Evolutionary conservation across 2,888 invertebrate species (phyloP), one percentile per base, ranked within the genome.

Genomic region (Spisula subtruncata): DNA sequence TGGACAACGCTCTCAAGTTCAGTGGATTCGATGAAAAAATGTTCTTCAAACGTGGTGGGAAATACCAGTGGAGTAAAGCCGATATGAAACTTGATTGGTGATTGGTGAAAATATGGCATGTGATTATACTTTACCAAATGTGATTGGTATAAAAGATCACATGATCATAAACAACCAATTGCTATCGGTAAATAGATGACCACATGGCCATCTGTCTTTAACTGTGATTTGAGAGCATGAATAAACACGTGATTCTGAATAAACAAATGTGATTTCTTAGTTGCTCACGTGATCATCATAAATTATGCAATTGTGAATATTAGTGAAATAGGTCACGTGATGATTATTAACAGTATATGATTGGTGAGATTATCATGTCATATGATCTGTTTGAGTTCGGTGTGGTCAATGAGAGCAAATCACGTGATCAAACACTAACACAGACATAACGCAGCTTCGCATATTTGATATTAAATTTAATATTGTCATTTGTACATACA

Each of bases 21-120:
- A 97, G 97, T 81, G 97, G 97, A 35, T 97, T 97, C 93, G 97
- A 97, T 90, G 97, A 97, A 91, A 95, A 91, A 0, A 97, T 97
- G 97, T 97, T 97, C 92, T 96, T 96, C 85, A 97, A 97, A 94
- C 95, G 97, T 25, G 97, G 97, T 14, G 97, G 97, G 0, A 95
- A 97, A 86, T 97, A 97, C 92, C 96, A 96, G 60, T 97, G 97
- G 97, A 97, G 97, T 41, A 97, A 93, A 95, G 93, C 91, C 0
- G 95, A 94, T 66, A 93, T 95, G 91, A 89, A 84, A 35, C 88
- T 95, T 4, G 95, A 95, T 12, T 95, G 95, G 95, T 4, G 95
- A 95, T 12, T 95, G 95, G 95, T 95, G 71, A 71, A 29, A 66
- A n/a, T 66, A 25, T 71, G 10, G 29, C 16, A n/a, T n/a, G 71